Evolutionary conservation across 2,888 invertebrate species (phyloP).

Genomic region (Macrosiphum euphorbiae): DNA sequence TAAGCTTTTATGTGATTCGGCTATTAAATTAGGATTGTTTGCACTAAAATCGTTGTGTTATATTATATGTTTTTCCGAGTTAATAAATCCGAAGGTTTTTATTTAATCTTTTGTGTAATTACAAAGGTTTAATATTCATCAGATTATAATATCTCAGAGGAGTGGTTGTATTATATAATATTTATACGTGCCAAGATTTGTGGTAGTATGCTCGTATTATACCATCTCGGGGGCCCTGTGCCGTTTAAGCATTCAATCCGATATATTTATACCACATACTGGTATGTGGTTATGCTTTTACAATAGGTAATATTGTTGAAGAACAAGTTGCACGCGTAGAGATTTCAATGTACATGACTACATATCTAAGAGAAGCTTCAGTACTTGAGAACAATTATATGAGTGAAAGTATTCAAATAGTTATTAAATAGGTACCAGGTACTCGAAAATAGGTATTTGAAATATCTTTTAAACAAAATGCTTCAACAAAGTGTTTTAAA

Average conservation of each 20-base stretch:
- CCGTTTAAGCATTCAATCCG: not conserved
- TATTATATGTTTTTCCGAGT: not conserved
- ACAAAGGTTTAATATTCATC: constrained; percentile 56
- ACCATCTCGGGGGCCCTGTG: not conserved
- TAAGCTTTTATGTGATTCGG: not conserved
- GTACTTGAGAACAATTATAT: too few species aligned
- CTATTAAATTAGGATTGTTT: constrained; percentile 2
- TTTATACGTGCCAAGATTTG: not conserved
- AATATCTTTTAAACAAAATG: too few species aligned
- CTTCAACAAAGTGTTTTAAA: too few species aligned
- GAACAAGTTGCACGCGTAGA: not conserved
- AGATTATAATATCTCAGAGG: constrained; percentile 49
- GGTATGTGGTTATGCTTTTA: not conserved
- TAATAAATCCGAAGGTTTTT: constrained; percentile 20
- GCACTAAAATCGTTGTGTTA: not conserved
- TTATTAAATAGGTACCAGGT: too few species aligned
- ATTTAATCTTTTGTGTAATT: constrained; percentile 53
- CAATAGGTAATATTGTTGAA: not conserved
- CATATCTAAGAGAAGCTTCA: too few species aligned
- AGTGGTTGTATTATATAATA: constrained; percentile 3
- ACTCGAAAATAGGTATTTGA: too few species aligned
- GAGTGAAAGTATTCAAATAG: too few species aligned
- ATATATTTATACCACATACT: not conserved
- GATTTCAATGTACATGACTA: not conserved
- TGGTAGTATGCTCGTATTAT: too few species aligned